A percentile compares a stretch with the other conserved stretches of the same genome.
phyloP scores from a whole-genome alignment of 1,140 invertebrate genomes.

The Brachystomella parvula region DNA sequence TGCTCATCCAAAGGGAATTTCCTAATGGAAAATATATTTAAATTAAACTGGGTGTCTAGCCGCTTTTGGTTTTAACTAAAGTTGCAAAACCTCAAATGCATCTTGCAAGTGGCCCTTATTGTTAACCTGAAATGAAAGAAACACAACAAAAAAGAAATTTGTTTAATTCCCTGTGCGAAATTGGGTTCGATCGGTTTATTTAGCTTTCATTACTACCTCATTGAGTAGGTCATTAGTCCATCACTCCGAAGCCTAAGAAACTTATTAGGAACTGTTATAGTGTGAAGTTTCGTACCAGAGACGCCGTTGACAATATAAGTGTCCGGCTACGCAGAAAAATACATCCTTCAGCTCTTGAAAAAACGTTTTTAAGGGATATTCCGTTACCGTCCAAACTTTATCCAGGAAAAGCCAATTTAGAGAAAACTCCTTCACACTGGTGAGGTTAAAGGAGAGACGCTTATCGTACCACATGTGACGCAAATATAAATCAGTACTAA shows the following conservation, averaged over 20 bases:
- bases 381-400: slow-evolving; percentile 9
- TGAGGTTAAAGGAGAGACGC: slow-evolving; percentile 45
- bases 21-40: slow-evolving; percentile 33
- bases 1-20: slow-evolving; percentile 60
- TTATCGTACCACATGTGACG: slow-evolving; percentile 51
- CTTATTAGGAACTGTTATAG: slow-evolving; percentile 56
- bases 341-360: background rate
- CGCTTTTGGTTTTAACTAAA: no score
- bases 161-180: background rate
- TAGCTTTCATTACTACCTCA: slow-evolving; percentile 45
- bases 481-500: slow-evolving; percentile 58
- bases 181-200: background rate
- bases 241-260: slow-evolving; percentile 53
- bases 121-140: slow-evolving; percentile 48
- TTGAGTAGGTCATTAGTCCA: slow-evolving; percentile 55
- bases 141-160: no score
- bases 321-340: slow-evolving; percentile 52
- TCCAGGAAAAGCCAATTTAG: slow-evolving; percentile 48
- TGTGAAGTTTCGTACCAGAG: slow-evolving; percentile 45
- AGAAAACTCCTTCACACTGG: slow-evolving; percentile 44
- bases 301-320: slow-evolving; percentile 49
- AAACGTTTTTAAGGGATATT: background rate
- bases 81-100: slow-evolving; percentile 47
- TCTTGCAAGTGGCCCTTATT: slow-evolving; percentile 57
- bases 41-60: background rate